These are phyloP conservation scores for Dufourea novaeangliae DNA, from an alignment of 1,140 invertebrate species.

Conservation along the genomic window DNA sequence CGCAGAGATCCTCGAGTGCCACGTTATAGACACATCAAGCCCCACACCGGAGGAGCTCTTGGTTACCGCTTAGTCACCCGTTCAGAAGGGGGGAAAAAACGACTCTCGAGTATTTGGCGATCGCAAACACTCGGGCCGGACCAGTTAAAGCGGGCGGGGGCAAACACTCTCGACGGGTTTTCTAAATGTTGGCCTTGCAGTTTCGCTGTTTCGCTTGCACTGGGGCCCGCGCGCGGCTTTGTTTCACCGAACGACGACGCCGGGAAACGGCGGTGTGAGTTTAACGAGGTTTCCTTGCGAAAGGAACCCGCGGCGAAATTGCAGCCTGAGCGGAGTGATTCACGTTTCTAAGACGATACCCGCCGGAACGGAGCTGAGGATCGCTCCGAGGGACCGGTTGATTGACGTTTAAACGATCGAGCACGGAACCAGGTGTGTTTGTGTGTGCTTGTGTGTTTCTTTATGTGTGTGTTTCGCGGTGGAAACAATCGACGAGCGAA, in stretches of 20 bases:
- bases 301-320: not conserved
- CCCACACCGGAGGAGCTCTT: no score
- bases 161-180: slow-evolving; percentile 59
- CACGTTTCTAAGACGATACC: slow-evolving; percentile 14
- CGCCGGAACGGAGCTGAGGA: not conserved
- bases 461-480: no score
- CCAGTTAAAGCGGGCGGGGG: slow-evolving; percentile 50
- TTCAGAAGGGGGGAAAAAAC: slow-evolving; percentile 23
- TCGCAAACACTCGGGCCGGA: slow-evolving; percentile 48
- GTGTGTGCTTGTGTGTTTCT: no score
- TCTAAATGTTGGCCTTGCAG: slow-evolving; percentile 59
- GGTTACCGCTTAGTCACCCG: slow-evolving; percentile 53
- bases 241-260: not conserved
- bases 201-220: slow-evolving; percentile 59
- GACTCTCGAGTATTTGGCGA: slow-evolving; percentile 53
- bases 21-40: slow-evolving; percentile 11
- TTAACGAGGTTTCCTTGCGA: slow-evolving; percentile 3
- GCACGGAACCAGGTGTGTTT: not conserved
- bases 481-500: not conserved
- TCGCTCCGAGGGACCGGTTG: not conserved
- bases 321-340: slow-evolving; percentile 7
- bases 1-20: not conserved
- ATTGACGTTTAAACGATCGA: not conserved
- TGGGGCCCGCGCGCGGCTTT: slow-evolving; percentile 29
- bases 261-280: no score